Base-by-base conservation (phyloP, 2,113 vertebrate genomes). In the Onychorhynchus coronatus region DNA sequence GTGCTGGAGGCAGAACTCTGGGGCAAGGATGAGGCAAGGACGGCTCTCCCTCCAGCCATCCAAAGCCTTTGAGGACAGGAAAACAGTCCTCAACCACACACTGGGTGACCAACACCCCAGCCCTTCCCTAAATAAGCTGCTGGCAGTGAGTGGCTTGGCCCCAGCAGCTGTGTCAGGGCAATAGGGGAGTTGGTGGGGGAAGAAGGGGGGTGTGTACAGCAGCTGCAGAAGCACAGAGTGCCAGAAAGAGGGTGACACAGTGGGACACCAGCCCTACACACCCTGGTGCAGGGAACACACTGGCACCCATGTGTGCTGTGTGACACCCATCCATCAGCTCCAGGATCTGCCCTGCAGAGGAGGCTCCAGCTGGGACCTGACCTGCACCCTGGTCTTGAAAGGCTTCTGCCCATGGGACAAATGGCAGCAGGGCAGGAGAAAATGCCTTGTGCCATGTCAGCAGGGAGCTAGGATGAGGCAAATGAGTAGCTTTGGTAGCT, bases 11-110 rank as follows among this genome's bases (percentile, higher is more conserved):
- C 23, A 22, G 58, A 39, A 41, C 9, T 37, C 37, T 1, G 0
- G 1, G 0, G 37, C n/a, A 41, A 82, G 55, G 33, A 55, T 1
- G 0, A 59, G 0, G 37, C n/a, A 41, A 82, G 46, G 33, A 55
- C 1, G 0, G 59, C 42, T 73, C 37, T 86, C 25, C 11, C 62
- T 2, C 1, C 27, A 93, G 56, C 65, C 9, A 3, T 30, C 19
- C 35, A n/a, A 77, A 89, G 44, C 31, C 30, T 77, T 12, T 18
- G 24, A 47, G 66, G 62, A 35, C 78, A 90, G 41, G 61, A 82
- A 72, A 79, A 44, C 10, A 39, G 39, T 59, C 13, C 28, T 61
- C 18, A 1, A 2, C 25, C 5, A 0, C 63, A 66, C 1, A 4
- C 24, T 5, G 9, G 17, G 47, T 68, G 28, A 70, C 41, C 4